A percentile compares a stretch with the other conserved stretches of the same genome.
Conservation (phyloP, 2,797 vertebrate species). For the Coregonus suidteri region DNA sequence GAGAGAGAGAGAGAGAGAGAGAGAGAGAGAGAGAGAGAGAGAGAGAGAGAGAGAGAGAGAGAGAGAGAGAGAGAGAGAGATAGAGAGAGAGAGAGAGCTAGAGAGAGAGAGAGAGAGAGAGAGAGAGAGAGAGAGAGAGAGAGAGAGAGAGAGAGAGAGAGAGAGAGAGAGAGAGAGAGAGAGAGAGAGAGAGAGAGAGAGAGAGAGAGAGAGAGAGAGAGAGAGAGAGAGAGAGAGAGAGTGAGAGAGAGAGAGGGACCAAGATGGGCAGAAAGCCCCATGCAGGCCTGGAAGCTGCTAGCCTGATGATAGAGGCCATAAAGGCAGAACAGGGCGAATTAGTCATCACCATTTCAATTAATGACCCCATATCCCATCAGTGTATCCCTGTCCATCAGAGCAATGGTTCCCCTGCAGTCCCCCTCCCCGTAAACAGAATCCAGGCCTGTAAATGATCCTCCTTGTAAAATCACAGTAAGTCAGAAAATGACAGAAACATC, state of each 20-base stretch:
- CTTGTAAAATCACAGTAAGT: slow-evolving; percentile 53
- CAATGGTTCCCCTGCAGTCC: slow-evolving; percentile 51
- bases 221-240: slow-evolving; percentile 12
- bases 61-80: background rate
- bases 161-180: no score
- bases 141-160: no score
- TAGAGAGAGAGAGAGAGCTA: no score
- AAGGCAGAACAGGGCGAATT: background rate
- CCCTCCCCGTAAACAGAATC: slow-evolving; percentile 12
- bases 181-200: no score
- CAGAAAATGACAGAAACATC: slow-evolving; percentile 64
- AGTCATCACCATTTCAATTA: slow-evolving; percentile 52
- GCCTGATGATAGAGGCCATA: background rate
- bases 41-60: slow-evolving; percentile 31
- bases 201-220: background rate
- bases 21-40: background rate
- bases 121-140: no score
- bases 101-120: no score
- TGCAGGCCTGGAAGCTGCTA: background rate
- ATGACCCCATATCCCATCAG: slow-evolving; percentile 54
- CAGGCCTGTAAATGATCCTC: slow-evolving; percentile 66
- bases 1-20: no score
- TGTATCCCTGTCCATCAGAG: slow-evolving; percentile 61
- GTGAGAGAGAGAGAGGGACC: slow-evolving; percentile 36
- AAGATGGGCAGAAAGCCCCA: background rate